phyloP scores from a whole-genome alignment of 2,113 vertebrate genomes.

The Dasypus novemcinctus region DNA sequence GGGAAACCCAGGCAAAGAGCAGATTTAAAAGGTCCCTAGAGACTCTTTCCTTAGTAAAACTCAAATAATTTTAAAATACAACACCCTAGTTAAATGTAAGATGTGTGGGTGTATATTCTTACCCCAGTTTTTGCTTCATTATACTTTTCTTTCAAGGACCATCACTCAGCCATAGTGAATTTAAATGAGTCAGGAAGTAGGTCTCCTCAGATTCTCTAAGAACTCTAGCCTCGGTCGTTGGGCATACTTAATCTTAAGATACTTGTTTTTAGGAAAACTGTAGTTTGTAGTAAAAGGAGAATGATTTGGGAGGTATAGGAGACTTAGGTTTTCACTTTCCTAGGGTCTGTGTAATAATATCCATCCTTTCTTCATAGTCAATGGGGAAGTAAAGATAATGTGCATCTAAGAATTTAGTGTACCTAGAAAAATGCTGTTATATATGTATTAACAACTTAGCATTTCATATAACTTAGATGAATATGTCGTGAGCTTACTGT shows the following conservation, averaged over 20 bases:
- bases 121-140: neutral
- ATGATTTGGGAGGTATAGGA: neutral
- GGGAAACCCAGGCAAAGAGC: neutral
- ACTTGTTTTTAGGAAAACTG: neutral
- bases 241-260: neutral
- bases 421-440: neutral
- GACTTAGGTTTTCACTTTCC: neutral
- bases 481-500: neutral
- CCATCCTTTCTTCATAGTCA: neutral
- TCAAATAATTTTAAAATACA: constrained; percentile 29
- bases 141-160: neutral
- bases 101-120: neutral
- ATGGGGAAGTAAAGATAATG: neutral
- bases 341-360: neutral
- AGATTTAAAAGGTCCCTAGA: neutral
- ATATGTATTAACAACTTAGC: neutral
- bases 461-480: neutral
- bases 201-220: neutral
- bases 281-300: neutral
- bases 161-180: neutral
- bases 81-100: neutral
- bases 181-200: neutral
- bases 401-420: constrained; percentile 13
- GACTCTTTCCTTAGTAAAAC: constrained; percentile 2
- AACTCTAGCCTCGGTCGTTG: neutral